These are phyloP conservation scores for Tolypeutes matacus DNA, from an alignment of 2,797 vertebrate species.

Conservation along the genomic window DNA sequence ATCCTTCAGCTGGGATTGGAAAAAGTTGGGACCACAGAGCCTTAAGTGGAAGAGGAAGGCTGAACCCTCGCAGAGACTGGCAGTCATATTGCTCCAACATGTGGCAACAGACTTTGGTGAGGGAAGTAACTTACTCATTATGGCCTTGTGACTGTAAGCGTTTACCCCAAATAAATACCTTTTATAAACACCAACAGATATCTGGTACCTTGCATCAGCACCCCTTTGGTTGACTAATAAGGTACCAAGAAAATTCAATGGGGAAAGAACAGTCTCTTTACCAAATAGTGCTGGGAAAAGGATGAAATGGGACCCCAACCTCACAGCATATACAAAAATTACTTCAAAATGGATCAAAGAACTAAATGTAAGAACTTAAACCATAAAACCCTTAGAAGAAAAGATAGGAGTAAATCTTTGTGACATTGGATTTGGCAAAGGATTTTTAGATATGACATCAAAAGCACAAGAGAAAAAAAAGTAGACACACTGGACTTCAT, in stretches of 20 bases:
- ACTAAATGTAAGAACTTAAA: slow-evolving; percentile 24
- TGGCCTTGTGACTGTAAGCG: no score
- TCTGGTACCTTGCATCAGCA: no score
- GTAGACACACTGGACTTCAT: slow-evolving; percentile 7
- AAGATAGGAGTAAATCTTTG: slow-evolving; percentile 3
- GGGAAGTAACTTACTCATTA: no score
- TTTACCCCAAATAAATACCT: no score
- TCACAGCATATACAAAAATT: background rate
- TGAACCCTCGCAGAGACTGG: no score
- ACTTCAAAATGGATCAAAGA: background rate
- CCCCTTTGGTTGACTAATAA: no score
- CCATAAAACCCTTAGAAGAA: background rate
- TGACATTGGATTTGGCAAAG: background rate
- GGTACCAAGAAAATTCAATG: background rate
- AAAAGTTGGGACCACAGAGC: no score
- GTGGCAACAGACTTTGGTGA: no score
- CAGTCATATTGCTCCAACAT: no score
- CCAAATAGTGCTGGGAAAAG: background rate
- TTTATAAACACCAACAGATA: no score
- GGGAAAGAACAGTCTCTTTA: background rate
- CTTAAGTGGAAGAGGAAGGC: no score
- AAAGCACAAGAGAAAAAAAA: slow-evolving; percentile 13
- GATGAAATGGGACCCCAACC: background rate
- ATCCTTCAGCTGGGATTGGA: no score
- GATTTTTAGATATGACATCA: background rate